A percentile compares a stretch with the other conserved stretches of the same genome.
These are phyloP conservation scores for Euphysa ruthae DNA, from an alignment of 30 jellyfish, hydroid and myxozoan genomes.

Conservation along the genomic window DNA sequence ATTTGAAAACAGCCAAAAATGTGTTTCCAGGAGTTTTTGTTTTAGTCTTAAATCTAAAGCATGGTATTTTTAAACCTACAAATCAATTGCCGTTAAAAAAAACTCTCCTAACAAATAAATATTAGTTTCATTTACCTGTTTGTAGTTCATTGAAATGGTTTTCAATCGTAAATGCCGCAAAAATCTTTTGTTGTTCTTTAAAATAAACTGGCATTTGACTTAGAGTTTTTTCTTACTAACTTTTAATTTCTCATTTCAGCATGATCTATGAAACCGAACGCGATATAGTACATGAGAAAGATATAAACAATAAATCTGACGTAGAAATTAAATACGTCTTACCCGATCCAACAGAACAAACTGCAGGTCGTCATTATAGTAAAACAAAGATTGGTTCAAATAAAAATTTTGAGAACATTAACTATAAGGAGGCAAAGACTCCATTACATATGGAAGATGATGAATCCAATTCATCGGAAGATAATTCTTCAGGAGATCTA, in stretches of 20 bases:
- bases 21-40: not conserved
- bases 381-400: not conserved
- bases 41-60: not conserved
- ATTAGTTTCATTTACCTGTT: no score
- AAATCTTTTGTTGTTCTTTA: no score
- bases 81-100: no score
- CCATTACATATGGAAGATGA: slow-evolving; percentile 43
- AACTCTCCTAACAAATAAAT: no score
- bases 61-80: not conserved
- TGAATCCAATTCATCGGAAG: slow-evolving; percentile 35
- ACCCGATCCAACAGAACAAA: not conserved
- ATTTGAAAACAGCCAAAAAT: no score
- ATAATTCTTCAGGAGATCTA: slow-evolving; percentile 65
- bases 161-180: no score
- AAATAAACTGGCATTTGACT: not conserved
- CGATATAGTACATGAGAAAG: slow-evolving; percentile 9
- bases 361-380: not conserved
- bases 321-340: slow-evolving; percentile 6
- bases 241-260: not conserved
- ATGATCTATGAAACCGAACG: slow-evolving; percentile 27
- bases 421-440: slow-evolving; percentile 50
- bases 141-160: no score
- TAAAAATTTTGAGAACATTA: slow-evolving; percentile 63
- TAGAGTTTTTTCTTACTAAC: not conserved
- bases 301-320: not conserved